These are phyloP conservation scores for Scaptomyza hsui DNA, from an alignment of 1,140 invertebrate genomes.

Conservation along the genomic window DNA sequence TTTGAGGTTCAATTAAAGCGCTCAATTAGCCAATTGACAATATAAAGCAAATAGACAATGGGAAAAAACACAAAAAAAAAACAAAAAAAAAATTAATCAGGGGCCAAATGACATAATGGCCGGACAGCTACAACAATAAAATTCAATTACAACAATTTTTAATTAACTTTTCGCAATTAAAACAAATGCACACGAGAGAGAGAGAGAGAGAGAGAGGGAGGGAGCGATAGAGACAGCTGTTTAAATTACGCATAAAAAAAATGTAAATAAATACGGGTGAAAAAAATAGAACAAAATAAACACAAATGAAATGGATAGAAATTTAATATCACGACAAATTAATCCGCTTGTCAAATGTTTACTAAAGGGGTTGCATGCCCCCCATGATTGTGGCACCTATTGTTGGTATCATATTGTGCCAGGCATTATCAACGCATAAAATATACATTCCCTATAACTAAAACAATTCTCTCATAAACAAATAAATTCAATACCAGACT, in stretches of 20 bases:
- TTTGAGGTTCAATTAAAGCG: constrained; percentile 44
- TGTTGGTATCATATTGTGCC: constrained; percentile 7
- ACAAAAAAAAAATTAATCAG: constrained; percentile 36
- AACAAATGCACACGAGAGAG: constrained; percentile 8
- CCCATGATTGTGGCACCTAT: background rate
- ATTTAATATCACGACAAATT: constrained; percentile 41
- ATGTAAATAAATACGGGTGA: constrained; percentile 5
- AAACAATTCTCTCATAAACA: background rate
- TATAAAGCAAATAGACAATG: constrained; percentile 33
- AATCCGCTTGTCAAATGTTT: constrained; percentile 38
- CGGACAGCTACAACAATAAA: constrained; percentile 45
- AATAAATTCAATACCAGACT: background rate
- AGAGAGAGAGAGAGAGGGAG: background rate
- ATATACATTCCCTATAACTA: background rate
- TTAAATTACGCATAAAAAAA: constrained; percentile 8
- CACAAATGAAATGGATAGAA: constrained; percentile 31
- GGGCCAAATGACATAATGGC: constrained; percentile 43
- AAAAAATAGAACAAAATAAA: constrained; percentile 29
- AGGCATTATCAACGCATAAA: background rate
- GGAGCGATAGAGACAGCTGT: background rate
- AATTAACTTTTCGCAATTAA: constrained; percentile 72
- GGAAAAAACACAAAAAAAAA: too few species aligned
- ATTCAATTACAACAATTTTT: constrained; percentile 74
- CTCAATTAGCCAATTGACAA: constrained; percentile 54
- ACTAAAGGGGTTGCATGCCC: background rate